Conservation (phyloP, 2,888 invertebrate genomes). For the Drosophila conformis region DNA sequence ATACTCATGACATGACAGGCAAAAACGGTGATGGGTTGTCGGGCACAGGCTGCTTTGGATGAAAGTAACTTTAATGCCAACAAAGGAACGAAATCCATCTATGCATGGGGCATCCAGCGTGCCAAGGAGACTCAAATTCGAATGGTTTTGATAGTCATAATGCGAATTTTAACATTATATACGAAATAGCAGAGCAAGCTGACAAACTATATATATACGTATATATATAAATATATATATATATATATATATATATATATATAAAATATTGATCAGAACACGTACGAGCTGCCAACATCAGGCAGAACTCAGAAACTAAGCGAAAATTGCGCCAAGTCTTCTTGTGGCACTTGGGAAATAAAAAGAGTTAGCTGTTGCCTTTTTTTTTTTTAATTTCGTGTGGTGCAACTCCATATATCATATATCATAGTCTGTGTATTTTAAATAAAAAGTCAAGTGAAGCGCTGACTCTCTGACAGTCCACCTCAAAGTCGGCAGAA, state of each 20-base stretch:
- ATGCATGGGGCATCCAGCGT: conserved; percentile 16
- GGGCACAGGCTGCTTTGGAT: not conserved
- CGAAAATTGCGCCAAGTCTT: conserved; percentile 61
- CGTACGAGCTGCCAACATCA: conserved; percentile 42
- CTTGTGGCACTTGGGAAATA: conserved; percentile 67
- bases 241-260: not conserved
- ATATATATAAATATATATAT: not conserved
- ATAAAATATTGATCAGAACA: conserved; percentile 43
- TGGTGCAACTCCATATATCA: conserved; percentile 17
- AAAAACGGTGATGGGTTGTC: conserved; percentile 41
- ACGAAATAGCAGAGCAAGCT: not conserved
- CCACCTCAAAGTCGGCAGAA: conserved; percentile 53
- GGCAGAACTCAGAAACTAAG: conserved; percentile 25
- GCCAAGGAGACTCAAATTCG: conserved; percentile 44
- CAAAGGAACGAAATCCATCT: conserved; percentile 8
- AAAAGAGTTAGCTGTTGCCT: conserved; percentile 58
- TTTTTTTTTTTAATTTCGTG: conserved; percentile 52
- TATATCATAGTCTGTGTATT: conserved; percentile 40
- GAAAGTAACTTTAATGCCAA: conserved; percentile 28
- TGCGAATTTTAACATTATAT: conserved; percentile 37
- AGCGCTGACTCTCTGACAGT: conserved; percentile 52
- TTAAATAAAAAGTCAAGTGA: conserved; percentile 63
- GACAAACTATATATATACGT: not conserved
- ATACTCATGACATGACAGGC: conserved; percentile 78
- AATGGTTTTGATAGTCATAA: conserved; percentile 57